Base-by-base conservation (phyloP, 2,113 vertebrate genomes). In the Syngnathus scovelli region DNA sequence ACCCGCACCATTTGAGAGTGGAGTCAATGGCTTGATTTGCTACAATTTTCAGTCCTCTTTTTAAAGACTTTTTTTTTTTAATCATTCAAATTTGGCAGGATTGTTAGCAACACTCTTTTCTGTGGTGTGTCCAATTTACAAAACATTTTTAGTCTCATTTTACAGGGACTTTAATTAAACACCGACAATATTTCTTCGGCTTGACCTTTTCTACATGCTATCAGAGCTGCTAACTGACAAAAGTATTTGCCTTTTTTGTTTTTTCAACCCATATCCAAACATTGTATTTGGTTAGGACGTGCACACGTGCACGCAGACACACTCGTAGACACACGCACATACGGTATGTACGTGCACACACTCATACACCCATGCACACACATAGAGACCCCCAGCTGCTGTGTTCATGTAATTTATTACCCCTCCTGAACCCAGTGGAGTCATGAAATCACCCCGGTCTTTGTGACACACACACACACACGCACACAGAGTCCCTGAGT, bases 331-430 rank as follows among this genome's bases (percentile, higher is more conserved):
- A 63, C 66, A 58, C 73, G 86, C 78, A 82, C 76, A 78, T 77
- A 83, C 84, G 27, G 27, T 33, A 33, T 33, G 27, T 33, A 33
- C 27, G 27, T 13, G 16, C 44, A 48, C 44, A 48, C 39, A 43
- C 59, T 43, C 11, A 27, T 23, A 48, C 23, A 18, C 37, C 58
- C 59, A 23, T 21, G 61, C 51, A 71, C 37, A 44, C 55, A 75
- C 64, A 63, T 54, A 61, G 70, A 88, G 78, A 83, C 76, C 77
- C 78, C 83, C 85, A 91, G 88, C 89, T 88, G 88, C 81, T 85
- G 75, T 75, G 82, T 75, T 70, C 65, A 70, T 86, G 79, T 84
- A 89, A 90, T 89, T 83, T 87, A 88, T 87, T 87, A 89, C 81
- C 85, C 77, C 76, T 71, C 59, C 68, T 78, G 69, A 80, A 83